Conservation (phyloP, 2,888 invertebrate species). For the Apodemia zela region DNA sequence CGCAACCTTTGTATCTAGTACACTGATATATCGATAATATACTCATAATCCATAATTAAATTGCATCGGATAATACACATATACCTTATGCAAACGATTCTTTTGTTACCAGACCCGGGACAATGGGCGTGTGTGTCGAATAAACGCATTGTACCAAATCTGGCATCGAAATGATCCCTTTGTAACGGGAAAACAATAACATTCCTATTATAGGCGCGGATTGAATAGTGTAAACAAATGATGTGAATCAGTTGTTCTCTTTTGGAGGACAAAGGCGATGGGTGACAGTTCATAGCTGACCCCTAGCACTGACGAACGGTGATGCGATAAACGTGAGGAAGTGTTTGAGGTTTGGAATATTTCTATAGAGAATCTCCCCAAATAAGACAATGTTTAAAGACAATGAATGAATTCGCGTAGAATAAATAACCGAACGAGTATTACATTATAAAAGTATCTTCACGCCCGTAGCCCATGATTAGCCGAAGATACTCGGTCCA, state of each 20-base stretch:
- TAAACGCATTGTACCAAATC: constrained; percentile 61
- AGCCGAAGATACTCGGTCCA: too few relatives aligned
- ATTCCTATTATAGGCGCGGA: constrained; percentile 29
- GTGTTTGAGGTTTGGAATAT: too few relatives aligned
- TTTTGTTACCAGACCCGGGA: constrained; percentile 53
- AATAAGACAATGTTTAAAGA: too few relatives aligned
- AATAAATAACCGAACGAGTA: too few relatives aligned
- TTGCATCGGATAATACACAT: constrained; percentile 45
- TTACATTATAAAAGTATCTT: too few relatives aligned
- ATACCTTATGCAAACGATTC: constrained; percentile 61
- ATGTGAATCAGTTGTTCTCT: constrained; percentile 3
- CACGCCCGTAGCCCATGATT: too few relatives aligned
- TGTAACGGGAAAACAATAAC: constrained; percentile 66
- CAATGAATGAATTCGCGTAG: too few relatives aligned
- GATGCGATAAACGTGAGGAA: too few relatives aligned
- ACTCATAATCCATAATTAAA: constrained; percentile 41
- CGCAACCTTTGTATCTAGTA: background rate
- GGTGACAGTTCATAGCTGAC: constrained; percentile 1
- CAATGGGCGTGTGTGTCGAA: constrained; percentile 61
- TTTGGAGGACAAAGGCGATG: constrained; percentile 15
- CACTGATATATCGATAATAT: background rate
- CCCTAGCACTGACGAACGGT: background rate
- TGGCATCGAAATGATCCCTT: constrained; percentile 62
- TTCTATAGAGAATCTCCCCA: too few relatives aligned
- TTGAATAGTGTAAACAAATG: constrained; percentile 19